A percentile compares a stretch with the other conserved stretches of the same genome.
These are phyloP conservation scores for Pandemis corylana DNA, from an alignment of 2,888 invertebrate species.

Conservation along the genomic window DNA sequence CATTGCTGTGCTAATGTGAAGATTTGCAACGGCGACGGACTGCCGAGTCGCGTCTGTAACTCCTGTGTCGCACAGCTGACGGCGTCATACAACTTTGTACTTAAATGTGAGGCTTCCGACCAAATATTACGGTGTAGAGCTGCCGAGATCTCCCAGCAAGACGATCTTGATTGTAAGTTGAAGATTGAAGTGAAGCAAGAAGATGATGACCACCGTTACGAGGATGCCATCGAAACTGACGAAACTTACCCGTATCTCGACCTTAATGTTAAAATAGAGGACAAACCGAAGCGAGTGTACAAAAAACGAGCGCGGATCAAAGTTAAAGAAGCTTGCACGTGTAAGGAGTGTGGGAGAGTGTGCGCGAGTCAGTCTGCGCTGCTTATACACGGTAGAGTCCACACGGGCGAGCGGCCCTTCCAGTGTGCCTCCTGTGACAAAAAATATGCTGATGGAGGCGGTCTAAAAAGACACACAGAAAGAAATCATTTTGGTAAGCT, in stretches of 20 bases:
- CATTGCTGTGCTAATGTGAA: slow-evolving; percentile 63
- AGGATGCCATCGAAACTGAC: slow-evolving; percentile 38
- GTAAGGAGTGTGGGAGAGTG: slow-evolving; percentile 59
- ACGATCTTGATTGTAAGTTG: slow-evolving; percentile 40
- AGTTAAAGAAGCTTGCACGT: slow-evolving; percentile 47
- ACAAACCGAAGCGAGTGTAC: slow-evolving; percentile 43
- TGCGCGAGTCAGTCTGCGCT: slow-evolving; percentile 62
- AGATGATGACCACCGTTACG: slow-evolving; percentile 47
- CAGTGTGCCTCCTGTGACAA: slow-evolving; percentile 66
- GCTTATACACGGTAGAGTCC: slow-evolving; percentile 64
- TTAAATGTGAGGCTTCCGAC: slow-evolving; percentile 68
- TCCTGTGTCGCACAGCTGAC: slow-evolving; percentile 60
- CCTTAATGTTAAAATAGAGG: slow-evolving; percentile 21
- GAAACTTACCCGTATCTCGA: slow-evolving; percentile 15
- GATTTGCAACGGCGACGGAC: slow-evolving; percentile 61
- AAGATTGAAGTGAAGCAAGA: slow-evolving; percentile 62
- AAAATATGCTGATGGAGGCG: slow-evolving; percentile 64
- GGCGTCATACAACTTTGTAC: slow-evolving; percentile 61
- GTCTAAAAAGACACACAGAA: slow-evolving; percentile 64
- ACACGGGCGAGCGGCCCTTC: slow-evolving; percentile 64
- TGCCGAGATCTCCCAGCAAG: slow-evolving; percentile 26
- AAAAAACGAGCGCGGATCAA: slow-evolving; percentile 51
- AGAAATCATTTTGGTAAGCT: slow-evolving; percentile 57
- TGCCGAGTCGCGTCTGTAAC: slow-evolving; percentile 62
- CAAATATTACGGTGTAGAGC: slow-evolving; percentile 55